A percentile compares a stretch with the other conserved stretches of the same genome.
These are phyloP conservation scores for Mustela lutreola DNA, from an alignment of 2,113 vertebrate genomes.

Conservation along the genomic window DNA sequence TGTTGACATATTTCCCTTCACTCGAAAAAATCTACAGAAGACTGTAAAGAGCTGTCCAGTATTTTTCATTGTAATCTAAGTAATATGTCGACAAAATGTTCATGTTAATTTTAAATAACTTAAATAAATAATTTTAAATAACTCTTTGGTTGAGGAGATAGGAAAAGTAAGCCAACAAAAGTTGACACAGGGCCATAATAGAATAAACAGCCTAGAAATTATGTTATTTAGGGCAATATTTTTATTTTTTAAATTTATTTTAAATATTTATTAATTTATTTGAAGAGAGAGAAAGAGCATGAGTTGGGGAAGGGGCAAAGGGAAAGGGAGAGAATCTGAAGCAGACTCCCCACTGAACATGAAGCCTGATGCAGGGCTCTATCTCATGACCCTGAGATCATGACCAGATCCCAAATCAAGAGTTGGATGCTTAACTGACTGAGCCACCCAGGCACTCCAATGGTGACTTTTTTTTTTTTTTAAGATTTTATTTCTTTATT, in stretches of 20 bases:
- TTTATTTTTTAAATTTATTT: neutral
- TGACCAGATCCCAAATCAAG: neutral
- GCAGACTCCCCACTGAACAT: neutral
- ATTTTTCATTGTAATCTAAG: slow-evolving; percentile 63
- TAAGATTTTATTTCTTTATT: neutral
- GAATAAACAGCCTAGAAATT: neutral
- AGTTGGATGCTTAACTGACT: neutral
- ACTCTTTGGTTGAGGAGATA: neutral
- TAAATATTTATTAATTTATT: neutral
- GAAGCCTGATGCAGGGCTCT: neutral
- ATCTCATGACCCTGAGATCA: neutral
- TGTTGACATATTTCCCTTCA: slow-evolving; percentile 43
- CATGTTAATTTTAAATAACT: neutral
- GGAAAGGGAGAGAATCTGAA: neutral
- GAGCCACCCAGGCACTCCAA: neutral
- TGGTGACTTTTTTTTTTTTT: neutral
- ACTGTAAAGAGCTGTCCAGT: neutral
- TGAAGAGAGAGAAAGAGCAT: neutral
- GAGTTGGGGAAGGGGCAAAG: neutral
- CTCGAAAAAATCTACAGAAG: slow-evolving; percentile 61
- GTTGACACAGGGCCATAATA: neutral
- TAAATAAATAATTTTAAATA: neutral
- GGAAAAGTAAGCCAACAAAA: slow-evolving; percentile 9
- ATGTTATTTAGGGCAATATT: neutral
- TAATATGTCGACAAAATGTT: neutral